Evolutionary conservation across 2,113 vertebrate species (phyloP), one percentile per base, ranked within the genome.

Genomic region (Petromus typicus): DNA sequence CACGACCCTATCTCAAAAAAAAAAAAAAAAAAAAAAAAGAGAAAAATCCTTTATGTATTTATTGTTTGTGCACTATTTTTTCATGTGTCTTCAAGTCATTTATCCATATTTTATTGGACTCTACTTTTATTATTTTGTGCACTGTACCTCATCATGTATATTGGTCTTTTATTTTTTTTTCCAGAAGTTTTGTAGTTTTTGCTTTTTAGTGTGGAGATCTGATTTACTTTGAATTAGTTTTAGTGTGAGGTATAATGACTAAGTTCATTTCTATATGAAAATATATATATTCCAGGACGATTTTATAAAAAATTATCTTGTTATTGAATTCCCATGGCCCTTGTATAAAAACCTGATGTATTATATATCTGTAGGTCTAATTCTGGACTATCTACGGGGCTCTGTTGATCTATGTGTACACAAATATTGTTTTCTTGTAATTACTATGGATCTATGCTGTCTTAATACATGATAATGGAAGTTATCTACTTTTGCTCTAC

Each of bases 131-230:
- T 48, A n/a, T 90, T 90, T 79, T 64, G 16, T 94, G 32, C 59
- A 20, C 17, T 79, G 8, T 73, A 34, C 1, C 27, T 93, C 8
- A 3, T 93, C 80, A 22, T 90, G 8, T 27, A 48, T 57, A 64
- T 86, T 81, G 82, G 23, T 45, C 22, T 20, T 63, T 90, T 95
- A 37, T 83, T 76, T 93, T 69, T 16, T 66, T 91, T n/a, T n/a
- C n/a, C n/a, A n/a, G n/a, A n/a, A n/a, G 16, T 64, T 91, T 87
- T 88, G 22, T 32, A 71, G 17, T 76, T 37, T 54, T 32, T 51
- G 5, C 22, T 12, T 90, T n/a, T 83, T 78, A 75, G 61, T 23
- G 86, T 76, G 71, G 37, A 7, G 61, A 2, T 79, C 30, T 27
- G n/a, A 81, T 82, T 67, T 25, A 88, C 61, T 30, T 86, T 59